phyloP scores from a whole-genome alignment of 1,140 invertebrate genomes.

The Drosophila rhopaloa region DNA sequence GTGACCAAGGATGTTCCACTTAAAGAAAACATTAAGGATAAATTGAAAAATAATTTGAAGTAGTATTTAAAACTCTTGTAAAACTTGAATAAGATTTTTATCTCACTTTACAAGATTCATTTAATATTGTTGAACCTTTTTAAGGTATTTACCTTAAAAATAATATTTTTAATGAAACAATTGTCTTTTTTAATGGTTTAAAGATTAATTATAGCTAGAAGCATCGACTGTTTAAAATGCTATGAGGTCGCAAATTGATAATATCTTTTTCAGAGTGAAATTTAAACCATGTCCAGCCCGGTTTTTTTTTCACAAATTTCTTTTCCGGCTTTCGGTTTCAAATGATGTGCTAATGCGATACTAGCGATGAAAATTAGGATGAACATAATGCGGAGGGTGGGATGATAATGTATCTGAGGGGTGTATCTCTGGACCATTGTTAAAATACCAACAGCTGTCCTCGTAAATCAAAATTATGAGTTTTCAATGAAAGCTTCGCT shows the following conservation, averaged over 20 bases:
- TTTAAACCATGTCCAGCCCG: constrained; percentile 43
- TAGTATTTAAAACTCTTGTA: too few species aligned
- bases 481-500: constrained; percentile 68
- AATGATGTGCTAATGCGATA: constrained; percentile 74
- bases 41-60: background rate
- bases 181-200: too few species aligned
- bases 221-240: too few species aligned
- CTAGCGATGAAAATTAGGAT: constrained; percentile 49
- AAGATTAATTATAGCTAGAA: too few species aligned
- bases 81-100: too few species aligned
- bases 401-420: constrained; percentile 16
- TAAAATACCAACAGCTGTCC: constrained; percentile 65
- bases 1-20: too few species aligned
- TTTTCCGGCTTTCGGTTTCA: constrained; percentile 15
- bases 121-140: too few species aligned
- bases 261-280: background rate
- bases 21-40: background rate
- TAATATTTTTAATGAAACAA: too few species aligned
- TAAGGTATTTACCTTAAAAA: too few species aligned
- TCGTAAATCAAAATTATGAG: constrained; percentile 74
- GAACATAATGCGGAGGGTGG: constrained; percentile 14
- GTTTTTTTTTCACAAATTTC: constrained; percentile 19
- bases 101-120: too few species aligned
- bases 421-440: constrained; percentile 32
- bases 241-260: too few species aligned